Evolutionary conservation across 2,888 invertebrate species (phyloP), one percentile per base, ranked within the genome.

Genomic region (Schizotus pectinicornis): DNA sequence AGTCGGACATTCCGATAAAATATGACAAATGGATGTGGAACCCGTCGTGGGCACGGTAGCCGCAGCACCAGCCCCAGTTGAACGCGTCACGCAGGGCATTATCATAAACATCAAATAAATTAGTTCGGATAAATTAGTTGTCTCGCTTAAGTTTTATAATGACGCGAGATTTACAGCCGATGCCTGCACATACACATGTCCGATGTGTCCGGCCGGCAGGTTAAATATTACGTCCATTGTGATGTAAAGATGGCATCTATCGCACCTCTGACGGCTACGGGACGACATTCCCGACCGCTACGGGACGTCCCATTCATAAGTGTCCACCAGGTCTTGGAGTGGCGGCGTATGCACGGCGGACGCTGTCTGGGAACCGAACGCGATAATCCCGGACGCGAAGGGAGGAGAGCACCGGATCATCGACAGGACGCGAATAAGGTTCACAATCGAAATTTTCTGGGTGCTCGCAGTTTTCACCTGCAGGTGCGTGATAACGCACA

Each of bases 91-190:
- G 70, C 67, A 63, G 73, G 55, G 74, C 68, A 77, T 77, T 77
- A 76, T 75, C 76, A 75, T 75, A 74, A 76, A 74, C 75, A 76
- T 76, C 74, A 74, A 75, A 77, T 77, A 77, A 77, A 77, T 78
- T 75, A 74, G 73, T 72, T 62, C 74, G 70, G 72, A 78, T 77
- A 77, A 77, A 77, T 78, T 77, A 74, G 75, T 75, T 75, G 77
- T 76, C 77, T 71, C 69, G 67, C 43, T 51, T 53, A 46, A 64
- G 60, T 64, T 73, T 72, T 73, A 74, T 75, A 76, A 76, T 74
- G 75, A 76, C 72, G 70, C 61, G 68, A 75, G 77, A 77, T 76
- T 76, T 72, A 74, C 73, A 71, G 68, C 66, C 69, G 65, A 68
- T 45, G 50, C 57, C n/a, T 56, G 53, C 48, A 59, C 52, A 61